Conservation (phyloP, 2,797 vertebrate species). For the Sphaeramia orbicularis region DNA sequence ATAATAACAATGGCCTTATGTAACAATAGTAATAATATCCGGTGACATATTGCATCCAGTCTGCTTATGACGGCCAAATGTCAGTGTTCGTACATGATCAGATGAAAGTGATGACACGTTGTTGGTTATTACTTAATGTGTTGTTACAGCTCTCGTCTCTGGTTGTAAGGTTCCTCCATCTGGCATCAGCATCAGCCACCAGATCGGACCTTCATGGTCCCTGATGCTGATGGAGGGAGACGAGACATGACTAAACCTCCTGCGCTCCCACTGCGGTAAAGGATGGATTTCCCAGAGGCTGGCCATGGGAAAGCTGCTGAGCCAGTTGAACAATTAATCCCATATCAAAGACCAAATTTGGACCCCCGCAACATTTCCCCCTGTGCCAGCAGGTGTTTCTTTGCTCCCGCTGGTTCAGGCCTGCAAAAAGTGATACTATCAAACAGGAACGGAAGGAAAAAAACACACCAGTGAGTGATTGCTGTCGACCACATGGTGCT, state of each 20-base stretch:
- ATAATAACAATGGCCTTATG: no score
- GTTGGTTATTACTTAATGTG: no score
- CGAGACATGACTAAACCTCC: slow-evolving; percentile 58
- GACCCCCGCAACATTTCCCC: slow-evolving; percentile 46
- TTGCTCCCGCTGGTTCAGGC: slow-evolving; percentile 50
- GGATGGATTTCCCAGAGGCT: slow-evolving; percentile 71
- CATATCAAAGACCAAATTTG: slow-evolving; percentile 68
- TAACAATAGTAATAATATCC: no score
- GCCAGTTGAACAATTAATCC: slow-evolving; percentile 79
- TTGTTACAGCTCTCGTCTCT: slow-evolving; percentile 10
- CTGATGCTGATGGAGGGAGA: slow-evolving; percentile 58
- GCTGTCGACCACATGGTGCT: slow-evolving; percentile 7
- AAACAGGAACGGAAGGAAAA: slow-evolving; percentile 37
- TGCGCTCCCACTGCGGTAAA: slow-evolving; percentile 58
- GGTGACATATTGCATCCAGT: no score
- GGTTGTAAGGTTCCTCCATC: slow-evolving; percentile 13
- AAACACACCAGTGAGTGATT: slow-evolving; percentile 35
- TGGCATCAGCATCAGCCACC: slow-evolving; percentile 37
- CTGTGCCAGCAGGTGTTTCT: slow-evolving; percentile 53
- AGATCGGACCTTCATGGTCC: slow-evolving; percentile 23
- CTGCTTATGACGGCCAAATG: no score
- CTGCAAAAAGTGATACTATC: slow-evolving; percentile 47
- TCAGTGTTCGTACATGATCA: no score
- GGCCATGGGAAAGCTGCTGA: slow-evolving; percentile 67
- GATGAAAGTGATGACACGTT: no score